A percentile compares a stretch with the other conserved stretches of the same genome.
phyloP scores from a whole-genome alignment of 2,888 invertebrate genomes.

The Acrobasis repandana region DNA sequence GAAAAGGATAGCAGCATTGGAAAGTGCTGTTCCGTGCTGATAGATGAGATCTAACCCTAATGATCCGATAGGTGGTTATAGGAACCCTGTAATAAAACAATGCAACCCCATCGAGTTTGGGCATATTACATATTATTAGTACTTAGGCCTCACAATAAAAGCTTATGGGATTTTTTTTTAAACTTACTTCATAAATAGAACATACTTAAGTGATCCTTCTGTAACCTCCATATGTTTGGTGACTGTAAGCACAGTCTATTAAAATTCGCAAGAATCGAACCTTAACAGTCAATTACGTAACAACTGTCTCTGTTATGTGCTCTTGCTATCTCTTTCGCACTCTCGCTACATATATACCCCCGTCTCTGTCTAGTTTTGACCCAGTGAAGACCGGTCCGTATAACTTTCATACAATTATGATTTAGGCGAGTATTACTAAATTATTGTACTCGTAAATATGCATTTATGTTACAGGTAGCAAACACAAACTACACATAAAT shows the following conservation, averaged over 20 bases:
- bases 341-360: background rate
- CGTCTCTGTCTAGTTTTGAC: conserved; percentile 15
- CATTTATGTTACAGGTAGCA: no score
- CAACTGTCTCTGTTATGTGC: conserved; percentile 9
- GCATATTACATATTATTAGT: no score
- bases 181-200: no score
- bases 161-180: no score
- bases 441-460: background rate
- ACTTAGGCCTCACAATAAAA: no score
- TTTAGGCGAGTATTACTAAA: conserved; percentile 2
- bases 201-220: background rate
- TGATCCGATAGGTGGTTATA: no score
- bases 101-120: no score
- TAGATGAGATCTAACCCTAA: no score
- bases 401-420: conserved; percentile 4
- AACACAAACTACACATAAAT: no score
- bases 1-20: no score
- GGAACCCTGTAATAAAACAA: no score
- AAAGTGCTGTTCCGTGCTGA: no score
- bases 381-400: conserved; percentile 9
- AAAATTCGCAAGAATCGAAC: conserved; percentile 20
- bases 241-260: conserved; percentile 9
- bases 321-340: background rate
- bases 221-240: background rate
- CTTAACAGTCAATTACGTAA: conserved; percentile 7